Percentiles rank a stretch among this genome's conserved stretches.
Conservation (phyloP, 1,140 invertebrate species). For the Heliconius himera region DNA sequence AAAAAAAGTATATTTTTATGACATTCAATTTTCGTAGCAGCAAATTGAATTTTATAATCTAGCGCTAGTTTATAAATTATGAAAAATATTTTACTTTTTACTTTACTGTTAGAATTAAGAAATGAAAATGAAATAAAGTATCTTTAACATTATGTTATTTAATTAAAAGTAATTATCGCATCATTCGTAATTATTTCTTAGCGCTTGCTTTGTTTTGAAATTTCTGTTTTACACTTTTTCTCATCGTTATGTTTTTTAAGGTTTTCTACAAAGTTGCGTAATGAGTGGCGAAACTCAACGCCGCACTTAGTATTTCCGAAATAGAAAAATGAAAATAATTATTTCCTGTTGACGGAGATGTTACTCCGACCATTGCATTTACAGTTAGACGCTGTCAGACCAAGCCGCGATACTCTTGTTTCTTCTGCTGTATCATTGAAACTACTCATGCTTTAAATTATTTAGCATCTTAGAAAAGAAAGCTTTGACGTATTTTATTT, state of each 20-base stretch:
- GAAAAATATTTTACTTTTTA: neutral
- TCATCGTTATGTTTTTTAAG: too few relatives aligned
- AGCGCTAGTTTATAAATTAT: neutral
- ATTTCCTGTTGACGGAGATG: too few relatives aligned
- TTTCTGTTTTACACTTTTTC: too few relatives aligned
- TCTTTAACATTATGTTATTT: neutral
- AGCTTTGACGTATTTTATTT: neutral
- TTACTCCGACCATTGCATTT: too few relatives aligned
- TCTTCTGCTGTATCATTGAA: neutral
- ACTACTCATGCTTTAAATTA: neutral
- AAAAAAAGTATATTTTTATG: conserved; percentile 27
- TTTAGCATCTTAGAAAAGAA: neutral
- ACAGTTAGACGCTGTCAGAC: too few relatives aligned
- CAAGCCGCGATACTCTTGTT: neutral
- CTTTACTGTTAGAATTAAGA: neutral
- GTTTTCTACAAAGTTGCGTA: too few relatives aligned
- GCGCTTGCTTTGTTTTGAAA: too few relatives aligned
- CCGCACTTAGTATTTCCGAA: too few relatives aligned
- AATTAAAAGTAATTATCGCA: too few relatives aligned
- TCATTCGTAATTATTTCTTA: too few relatives aligned
- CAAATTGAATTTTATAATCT: conserved; percentile 30
- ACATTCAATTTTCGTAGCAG: conserved; percentile 22
- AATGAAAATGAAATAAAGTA: neutral
- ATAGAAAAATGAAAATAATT: too few relatives aligned
- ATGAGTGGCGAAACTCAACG: too few relatives aligned